These are phyloP conservation scores for Microtus ochrogaster DNA, from an alignment of 2,113 vertebrate species.

Conservation along the genomic window DNA sequence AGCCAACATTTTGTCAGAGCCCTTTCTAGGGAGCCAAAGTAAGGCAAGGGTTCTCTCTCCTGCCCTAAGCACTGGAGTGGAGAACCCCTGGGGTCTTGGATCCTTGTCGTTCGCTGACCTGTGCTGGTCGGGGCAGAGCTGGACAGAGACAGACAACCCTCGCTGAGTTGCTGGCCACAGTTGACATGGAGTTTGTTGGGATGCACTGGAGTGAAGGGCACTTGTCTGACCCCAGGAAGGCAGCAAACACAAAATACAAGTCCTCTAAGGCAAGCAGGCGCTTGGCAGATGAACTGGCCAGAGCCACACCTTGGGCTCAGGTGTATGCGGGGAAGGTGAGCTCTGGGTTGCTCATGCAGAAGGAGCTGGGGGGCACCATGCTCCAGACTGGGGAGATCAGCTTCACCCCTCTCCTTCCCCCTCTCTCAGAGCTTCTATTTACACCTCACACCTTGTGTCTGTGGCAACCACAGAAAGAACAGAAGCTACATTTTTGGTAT, in stretches of 20 bases:
- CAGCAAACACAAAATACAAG: neutral
- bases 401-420: neutral
- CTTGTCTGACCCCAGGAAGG: neutral
- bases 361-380: neutral
- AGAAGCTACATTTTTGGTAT: neutral
- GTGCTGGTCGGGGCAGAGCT: neutral
- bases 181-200: neutral
- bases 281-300: neutral
- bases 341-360: neutral
- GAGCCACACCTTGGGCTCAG: neutral
- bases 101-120: neutral
- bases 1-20: conserved; percentile 53
- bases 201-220: neutral
- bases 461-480: neutral
- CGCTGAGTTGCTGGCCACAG: neutral
- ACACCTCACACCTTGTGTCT: neutral
- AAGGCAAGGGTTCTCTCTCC: neutral
- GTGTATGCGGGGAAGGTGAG: neutral
- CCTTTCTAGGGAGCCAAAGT: conserved; percentile 33
- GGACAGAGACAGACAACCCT: neutral
- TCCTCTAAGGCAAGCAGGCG: neutral
- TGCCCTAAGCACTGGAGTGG: neutral
- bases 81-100: neutral
- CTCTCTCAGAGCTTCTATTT: neutral
- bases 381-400: neutral